phyloP scores from a whole-genome alignment of 2,113 vertebrate genomes.

The Hydrochoerus hydrochaeris region DNA sequence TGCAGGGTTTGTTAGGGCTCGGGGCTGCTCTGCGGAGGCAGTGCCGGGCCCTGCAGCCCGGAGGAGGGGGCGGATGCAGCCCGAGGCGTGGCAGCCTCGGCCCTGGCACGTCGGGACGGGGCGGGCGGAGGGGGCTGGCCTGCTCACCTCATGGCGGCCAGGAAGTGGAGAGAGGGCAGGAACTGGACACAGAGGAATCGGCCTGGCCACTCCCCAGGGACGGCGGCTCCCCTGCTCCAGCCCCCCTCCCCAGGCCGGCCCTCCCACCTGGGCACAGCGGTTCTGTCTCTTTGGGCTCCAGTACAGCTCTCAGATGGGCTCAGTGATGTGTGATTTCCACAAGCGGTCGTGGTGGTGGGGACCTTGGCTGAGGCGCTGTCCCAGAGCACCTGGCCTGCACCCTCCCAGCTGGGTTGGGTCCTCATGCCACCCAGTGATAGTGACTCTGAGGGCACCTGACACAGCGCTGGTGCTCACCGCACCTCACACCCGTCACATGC shows the following conservation, averaged over 20 bases:
- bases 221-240: not conserved
- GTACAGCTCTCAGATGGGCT: not conserved
- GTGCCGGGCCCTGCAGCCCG: not conserved
- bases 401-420: not conserved
- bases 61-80: not conserved
- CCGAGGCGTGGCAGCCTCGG: accelerated
- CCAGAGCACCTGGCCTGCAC: not conserved
- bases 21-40: not conserved
- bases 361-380: not conserved
- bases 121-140: not conserved
- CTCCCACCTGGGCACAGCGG: too few species aligned
- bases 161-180: too few species aligned
- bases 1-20: not conserved
- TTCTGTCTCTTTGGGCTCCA: not conserved
- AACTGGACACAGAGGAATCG: not conserved
- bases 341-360: not conserved
- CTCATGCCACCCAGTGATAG: not conserved
- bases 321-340: not conserved
- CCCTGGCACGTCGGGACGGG: not conserved
- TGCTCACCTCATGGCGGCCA: not conserved
- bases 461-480: not conserved
- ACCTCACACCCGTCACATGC: not conserved
- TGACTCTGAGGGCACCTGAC: not conserved
- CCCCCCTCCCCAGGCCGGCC: not conserved
- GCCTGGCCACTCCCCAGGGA: not conserved